Evolutionary conservation across 2,113 vertebrate genomes (phyloP).

Genomic region (Conger conger): DNA sequence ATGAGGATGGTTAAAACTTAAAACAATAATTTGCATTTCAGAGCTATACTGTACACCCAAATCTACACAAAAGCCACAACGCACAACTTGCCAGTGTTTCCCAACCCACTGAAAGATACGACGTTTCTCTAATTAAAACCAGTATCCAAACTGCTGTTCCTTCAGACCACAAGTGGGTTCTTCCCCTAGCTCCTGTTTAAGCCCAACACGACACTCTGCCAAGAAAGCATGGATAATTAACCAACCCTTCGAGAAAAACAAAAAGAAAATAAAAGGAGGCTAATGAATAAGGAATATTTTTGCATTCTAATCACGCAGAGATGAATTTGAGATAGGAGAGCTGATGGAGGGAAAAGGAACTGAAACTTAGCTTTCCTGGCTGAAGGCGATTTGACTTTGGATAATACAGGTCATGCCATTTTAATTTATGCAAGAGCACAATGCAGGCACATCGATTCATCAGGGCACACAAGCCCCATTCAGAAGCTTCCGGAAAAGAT

Average conservation of each 20-base stretch:
- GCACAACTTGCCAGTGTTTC: constrained; percentile 29
- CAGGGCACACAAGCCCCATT: not conserved
- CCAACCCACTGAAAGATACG: not conserved
- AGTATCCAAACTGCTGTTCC: constrained; percentile 25
- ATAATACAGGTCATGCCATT: not conserved
- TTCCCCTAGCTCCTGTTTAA: not conserved
- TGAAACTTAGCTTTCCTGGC: not conserved
- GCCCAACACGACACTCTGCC: not conserved
- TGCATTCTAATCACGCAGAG: constrained; percentile 14
- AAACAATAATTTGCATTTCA: no score
- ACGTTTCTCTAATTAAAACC: constrained; percentile 26
- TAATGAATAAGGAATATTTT: constrained; percentile 20
- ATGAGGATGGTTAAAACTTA: no score
- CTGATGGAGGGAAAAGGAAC: not conserved
- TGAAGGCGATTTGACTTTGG: constrained; percentile 21
- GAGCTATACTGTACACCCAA: no score
- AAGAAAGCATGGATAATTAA: constrained; percentile 5
- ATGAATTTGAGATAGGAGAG: not conserved
- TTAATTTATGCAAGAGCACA: constrained; percentile 23
- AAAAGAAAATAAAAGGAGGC: constrained; percentile 11
- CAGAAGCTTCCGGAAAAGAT: not conserved
- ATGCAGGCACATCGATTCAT: not conserved
- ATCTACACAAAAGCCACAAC: no score
- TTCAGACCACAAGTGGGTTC: constrained; percentile 18
- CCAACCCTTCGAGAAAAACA: not conserved